Percentiles rank a stretch among this genome's conserved stretches.
Conservation (phyloP, 2,888 invertebrate species). For the Acleris holmiana region DNA sequence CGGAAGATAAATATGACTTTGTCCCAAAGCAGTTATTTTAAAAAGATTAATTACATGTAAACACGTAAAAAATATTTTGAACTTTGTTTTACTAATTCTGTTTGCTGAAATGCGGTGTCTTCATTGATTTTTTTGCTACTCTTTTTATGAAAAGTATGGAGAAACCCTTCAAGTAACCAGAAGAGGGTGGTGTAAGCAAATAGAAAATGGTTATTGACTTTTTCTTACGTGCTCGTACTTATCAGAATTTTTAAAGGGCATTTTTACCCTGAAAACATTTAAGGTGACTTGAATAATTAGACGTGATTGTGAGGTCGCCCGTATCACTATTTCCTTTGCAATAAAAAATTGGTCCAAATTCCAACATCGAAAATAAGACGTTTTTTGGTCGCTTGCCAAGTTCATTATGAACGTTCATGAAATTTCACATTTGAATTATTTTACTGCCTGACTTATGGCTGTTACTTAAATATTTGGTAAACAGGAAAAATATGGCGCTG, state of each 20-base stretch:
- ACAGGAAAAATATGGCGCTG: slow-evolving; percentile 83
- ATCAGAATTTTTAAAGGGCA: neutral
- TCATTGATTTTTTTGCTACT: too few relatives aligned
- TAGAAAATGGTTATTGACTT: neutral
- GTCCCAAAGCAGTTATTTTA: slow-evolving; percentile 30
- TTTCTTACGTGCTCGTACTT: neutral
- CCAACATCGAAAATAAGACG: slow-evolving; percentile 84
- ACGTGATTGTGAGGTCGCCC: slow-evolving; percentile 65
- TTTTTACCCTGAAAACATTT: neutral
- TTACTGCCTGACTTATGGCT: slow-evolving; percentile 84
- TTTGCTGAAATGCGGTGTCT: too few relatives aligned
- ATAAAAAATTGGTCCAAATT: slow-evolving; percentile 84
- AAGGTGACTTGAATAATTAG: slow-evolving; percentile 53
- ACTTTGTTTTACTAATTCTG: neutral
- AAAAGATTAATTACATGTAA: slow-evolving; percentile 1
- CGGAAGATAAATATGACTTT: slow-evolving; percentile 13
- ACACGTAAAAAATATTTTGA: neutral
- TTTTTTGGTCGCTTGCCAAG: slow-evolving; percentile 83
- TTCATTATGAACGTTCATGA: slow-evolving; percentile 85
- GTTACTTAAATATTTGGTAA: slow-evolving; percentile 85
- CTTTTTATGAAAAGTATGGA: too few relatives aligned
- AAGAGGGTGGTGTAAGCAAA: too few relatives aligned
- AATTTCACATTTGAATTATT: slow-evolving; percentile 85
- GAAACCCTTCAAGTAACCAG: too few relatives aligned
- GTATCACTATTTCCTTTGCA: slow-evolving; percentile 78